Evolutionary conservation across 2,797 vertebrate genomes (phyloP), one percentile per base, ranked within the genome.

Genomic region (Chelon labrosus): DNA sequence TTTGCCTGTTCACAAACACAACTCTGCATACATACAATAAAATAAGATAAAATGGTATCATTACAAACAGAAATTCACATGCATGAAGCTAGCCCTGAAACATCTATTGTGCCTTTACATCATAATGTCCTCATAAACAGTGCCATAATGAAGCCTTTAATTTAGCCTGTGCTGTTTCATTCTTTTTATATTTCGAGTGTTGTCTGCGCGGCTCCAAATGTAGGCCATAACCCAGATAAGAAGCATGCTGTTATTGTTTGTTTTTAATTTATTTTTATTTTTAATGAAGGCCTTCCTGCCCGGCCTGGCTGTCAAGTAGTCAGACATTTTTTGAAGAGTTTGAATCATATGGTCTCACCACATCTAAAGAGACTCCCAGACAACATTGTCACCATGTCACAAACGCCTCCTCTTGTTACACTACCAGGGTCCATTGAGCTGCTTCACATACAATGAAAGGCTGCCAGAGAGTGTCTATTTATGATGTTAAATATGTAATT

Each of bases 141-240:
- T 4, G 7, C 3, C 6, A 16, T 11, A 38, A 19, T 17, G 9
- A 31, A 42, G 53, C 4, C 27, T 63, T 56, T 1, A 10, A 53
- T 63, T 52, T n/a, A 25, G 16, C 52, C 44, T 39, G 16, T 9
- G 14, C 38, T 25, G 25, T n/a, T 46, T 53, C 0, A 41, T 50
- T 68, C 17, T 27, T 69, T 22, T 16, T 13, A 25, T 25, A 58
- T 41, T 16, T 56, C 5, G 46, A 31, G 9, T 58, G 54, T 42
- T 54, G 39, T 22, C 35, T 51, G 16, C 41, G 10, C 22, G 73
- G 66, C 53, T 79, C 57, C 51, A 65, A 67, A 61, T 39, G 19
- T 44, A 54, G 67, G 39, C 55, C 16, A 37, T 37, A 39, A 44
- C 63, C 53, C 4, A 70, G n/a, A 68, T 42, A 35, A 63, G 12